Base-by-base conservation (phyloP, 2,113 vertebrate genomes). In the Aegotheles bennettii region DNA sequence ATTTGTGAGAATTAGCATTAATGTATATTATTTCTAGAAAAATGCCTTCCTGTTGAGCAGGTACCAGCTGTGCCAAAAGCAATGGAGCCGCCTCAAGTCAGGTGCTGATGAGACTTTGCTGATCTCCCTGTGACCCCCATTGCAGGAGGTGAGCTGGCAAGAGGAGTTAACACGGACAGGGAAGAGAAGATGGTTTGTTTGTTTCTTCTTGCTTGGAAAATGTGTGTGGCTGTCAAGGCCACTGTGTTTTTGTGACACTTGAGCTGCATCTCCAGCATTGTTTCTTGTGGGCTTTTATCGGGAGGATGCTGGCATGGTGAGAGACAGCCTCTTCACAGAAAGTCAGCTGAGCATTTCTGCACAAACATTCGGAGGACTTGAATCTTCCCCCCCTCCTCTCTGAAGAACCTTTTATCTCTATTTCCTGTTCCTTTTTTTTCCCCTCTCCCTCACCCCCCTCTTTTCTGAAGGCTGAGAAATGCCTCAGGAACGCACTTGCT, bases 401-500 rank as follows among this genome's bases (percentile, higher is more conserved):
- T 85, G 79, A 87, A 82, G 69, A 50, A 53, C 48, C 3, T 13
- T 93, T 92, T 83, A 40, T 77, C 57, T 3, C 20, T 36, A 47
- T 88, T 57, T 82, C 21, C 13, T n/a, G 21, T 43, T 61, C 35
- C 48, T 38, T 36, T 38, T n/a, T n/a, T 9, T 43, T 61, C 18
- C 10, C 11, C 3, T 20, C 15, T 5, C 13, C 26, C 50, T 19
- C 47, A 19, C 20, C 12, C 50, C 50, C 25, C 25, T 16, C 24
- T 88, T 60, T 83, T 89, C 74, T 68, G 82, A 83, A 56, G 63
- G 25, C 73, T 94, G 90, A 87, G 74, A 84, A 91, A 84, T 50
- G 83, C 78, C 88, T 94, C 38, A 91, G 81, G 95, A 97, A 96
- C 95, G 70, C 29, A 68, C 76, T 97, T 96, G 82, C 86, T 96